A percentile compares a stretch with the other conserved stretches of the same genome.
Conservation (phyloP, 2,888 invertebrate species). For the Noctua janthe region DNA sequence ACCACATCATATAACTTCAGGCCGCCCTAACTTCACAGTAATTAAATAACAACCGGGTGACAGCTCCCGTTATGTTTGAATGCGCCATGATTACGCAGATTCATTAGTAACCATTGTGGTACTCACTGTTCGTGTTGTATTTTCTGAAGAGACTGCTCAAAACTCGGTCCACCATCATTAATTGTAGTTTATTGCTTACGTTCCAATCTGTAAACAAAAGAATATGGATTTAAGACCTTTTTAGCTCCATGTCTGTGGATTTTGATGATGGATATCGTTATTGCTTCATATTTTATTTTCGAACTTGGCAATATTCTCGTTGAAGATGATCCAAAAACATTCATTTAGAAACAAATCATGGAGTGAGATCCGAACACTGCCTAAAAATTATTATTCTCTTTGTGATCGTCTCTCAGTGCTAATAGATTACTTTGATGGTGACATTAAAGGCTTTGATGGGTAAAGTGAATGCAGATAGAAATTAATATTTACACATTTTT, state of each 20-base stretch:
- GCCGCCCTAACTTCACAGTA: conserved; percentile 51
- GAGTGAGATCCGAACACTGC: conserved; percentile 1
- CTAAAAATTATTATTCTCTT: conserved; percentile 31
- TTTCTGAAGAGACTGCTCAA: conserved; percentile 76
- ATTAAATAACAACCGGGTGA: conserved; percentile 62
- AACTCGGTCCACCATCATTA: conserved; percentile 80
- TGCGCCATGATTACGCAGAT: conserved; percentile 55
- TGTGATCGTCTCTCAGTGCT: conserved; percentile 15
- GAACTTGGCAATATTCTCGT: conserved; percentile 8
- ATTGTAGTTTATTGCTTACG: conserved; percentile 75
- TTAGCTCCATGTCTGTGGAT: conserved; percentile 8
- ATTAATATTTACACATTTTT: conserved; percentile 34
- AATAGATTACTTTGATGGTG: conserved; percentile 36
- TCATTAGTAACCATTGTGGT: conserved; percentile 63
- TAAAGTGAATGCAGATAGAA: conserved; percentile 31
- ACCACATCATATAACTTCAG: conserved; percentile 55
- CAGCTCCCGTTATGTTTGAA: conserved; percentile 53
- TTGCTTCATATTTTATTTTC: conserved; percentile 33
- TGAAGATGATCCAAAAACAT: conserved; percentile 25
- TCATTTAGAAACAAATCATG: conserved; percentile 17
- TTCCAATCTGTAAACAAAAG: conserved; percentile 79
- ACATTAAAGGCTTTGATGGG: conserved; percentile 10
- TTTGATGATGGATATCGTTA: conserved; percentile 32
- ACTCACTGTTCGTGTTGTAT: conserved; percentile 79
- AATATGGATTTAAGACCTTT: conserved; percentile 42